Evolutionary conservation across 2,797 vertebrate genomes (phyloP), one percentile per base, ranked within the genome.

Genomic region (Hypotaenidia philippensis): DNA sequence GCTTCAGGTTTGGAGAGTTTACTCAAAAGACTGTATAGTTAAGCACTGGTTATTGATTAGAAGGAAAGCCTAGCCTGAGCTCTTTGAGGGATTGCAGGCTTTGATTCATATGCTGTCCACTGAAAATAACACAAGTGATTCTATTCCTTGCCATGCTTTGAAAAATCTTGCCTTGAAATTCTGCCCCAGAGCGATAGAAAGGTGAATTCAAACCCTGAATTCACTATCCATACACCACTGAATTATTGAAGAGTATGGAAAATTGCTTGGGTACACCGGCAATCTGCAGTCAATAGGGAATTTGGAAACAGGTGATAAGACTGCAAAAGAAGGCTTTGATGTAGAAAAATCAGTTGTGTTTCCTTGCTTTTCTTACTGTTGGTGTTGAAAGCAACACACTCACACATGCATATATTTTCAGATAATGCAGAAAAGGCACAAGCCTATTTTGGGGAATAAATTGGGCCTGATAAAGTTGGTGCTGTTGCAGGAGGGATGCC

Each of bases 161-260:
- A 87, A 92, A 92, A 92, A 80, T 71, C 50, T 87, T 80, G 61
- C 53, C 84, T 83, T 94, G 68, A 95, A 92, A 83, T 89, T 92
- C 45, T 87, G 57, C 71, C 22, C 34, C 31, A 49, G 41, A 91
- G 61, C 85, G 41, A 20, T 44, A 9, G 41, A 44, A 44, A 19
- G 19, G 41, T 44, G 41, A 44, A 44, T 44, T 44, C 41, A 44
- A 44, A 44, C 41, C 41, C 41, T 44, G 41, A 89, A 79, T 85
- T 90, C 1, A 1, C 21, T 59, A 41, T 66, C 79, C 57, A 23
- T 59, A 66, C 29, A 38, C 25, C 66, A 31, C 75, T 55, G 34
- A 81, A 40, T 83, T 91, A 49, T n/a, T 77, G 68, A 87, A 55
- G 56, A 82, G 83, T 29, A 32, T 78, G 85, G 77, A 87, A 93